phyloP scores from a whole-genome alignment of 2,888 invertebrate genomes.

The Cyaniris semiargus region DNA sequence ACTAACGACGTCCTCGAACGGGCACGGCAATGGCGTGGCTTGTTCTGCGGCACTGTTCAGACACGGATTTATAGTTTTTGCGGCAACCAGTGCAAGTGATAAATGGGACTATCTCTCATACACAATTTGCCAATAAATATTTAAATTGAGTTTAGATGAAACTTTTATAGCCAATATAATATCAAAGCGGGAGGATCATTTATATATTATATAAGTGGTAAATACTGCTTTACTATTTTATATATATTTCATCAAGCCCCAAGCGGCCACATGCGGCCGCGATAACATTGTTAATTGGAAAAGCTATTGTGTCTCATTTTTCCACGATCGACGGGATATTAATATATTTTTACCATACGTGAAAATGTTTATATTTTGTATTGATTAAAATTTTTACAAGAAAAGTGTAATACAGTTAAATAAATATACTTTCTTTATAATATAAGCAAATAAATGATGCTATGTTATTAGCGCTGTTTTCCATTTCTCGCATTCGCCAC shows the following conservation, averaged over 20 bases:
- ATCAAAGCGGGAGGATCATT: neutral
- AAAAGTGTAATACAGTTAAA: too few species aligned
- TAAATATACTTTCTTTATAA: too few species aligned
- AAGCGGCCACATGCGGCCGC: too few species aligned
- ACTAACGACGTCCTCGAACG: slow-evolving; percentile 32
- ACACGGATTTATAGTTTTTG: slow-evolving; percentile 30
- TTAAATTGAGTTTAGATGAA: slow-evolving; percentile 13
- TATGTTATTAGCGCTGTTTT: neutral
- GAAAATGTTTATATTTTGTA: neutral
- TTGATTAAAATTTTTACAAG: neutral
- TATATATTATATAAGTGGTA: too few species aligned
- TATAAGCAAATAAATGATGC: neutral
- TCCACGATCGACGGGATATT: too few species aligned
- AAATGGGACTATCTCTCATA: slow-evolving; percentile 23
- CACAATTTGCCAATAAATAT: slow-evolving; percentile 28
- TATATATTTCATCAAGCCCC: too few species aligned
- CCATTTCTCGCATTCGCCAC: slow-evolving; percentile 5
- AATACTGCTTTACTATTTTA: neutral
- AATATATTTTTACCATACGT: neutral
- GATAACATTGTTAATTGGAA: too few species aligned
- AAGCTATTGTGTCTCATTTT: too few species aligned
- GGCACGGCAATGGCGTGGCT: slow-evolving; percentile 21
- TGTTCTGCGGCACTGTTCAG: slow-evolving; percentile 29
- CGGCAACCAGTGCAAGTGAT: slow-evolving; percentile 9
- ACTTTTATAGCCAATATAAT: neutral